Evolutionary conservation across 2,113 vertebrate genomes (phyloP), one percentile per base, ranked within the genome.

Genomic region (Callopanchax toddi): DNA sequence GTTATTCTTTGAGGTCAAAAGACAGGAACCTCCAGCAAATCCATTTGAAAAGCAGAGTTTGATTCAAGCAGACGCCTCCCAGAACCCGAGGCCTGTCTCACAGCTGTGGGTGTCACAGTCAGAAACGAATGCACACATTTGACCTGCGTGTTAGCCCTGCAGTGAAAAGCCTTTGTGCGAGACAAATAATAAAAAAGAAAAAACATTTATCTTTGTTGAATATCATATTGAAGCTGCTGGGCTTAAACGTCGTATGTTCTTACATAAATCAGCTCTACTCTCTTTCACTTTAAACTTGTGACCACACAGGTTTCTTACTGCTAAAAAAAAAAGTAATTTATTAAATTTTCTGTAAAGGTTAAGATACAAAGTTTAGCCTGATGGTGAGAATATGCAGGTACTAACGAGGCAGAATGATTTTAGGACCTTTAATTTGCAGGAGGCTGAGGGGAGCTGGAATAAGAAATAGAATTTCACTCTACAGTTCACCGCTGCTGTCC

Each of bases 81-180:
- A 51, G 46, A 44, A 59, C 56, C 40, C 15, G 10, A 13, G 56
- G 56, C 17, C n/a, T 29, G 12, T 44, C 56, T 21, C 26, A 17
- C 11, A 44, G 56, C 56, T 20, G 17, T 58, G 23, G 17, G 17
- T 20, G 23, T 29, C 23, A 9, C 29, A 44, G 44, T 44, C 11
- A 4, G 54, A 43, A n/a, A 10, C 18, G 25, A 58, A 5, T 58
- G 23, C 40, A 58, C 40, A 58, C 17, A 44, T 58, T 15, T 29
- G 25, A 58, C 40, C 40, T 43, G 40, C 37, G 25, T 10, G 6
- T 10, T 16, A 42, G 15, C 16, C 9, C 37, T n/a, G 36, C n/a
- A 58, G 16, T 17, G 11, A 20, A 44, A 58, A 20, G n/a, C 0
- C 20, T 39, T 23, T 40, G 12, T 32, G n/a, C 6, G 17, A 16